Base-by-base conservation (phyloP, 2,113 vertebrate genomes). In the Crotophaga sulcirostris region DNA sequence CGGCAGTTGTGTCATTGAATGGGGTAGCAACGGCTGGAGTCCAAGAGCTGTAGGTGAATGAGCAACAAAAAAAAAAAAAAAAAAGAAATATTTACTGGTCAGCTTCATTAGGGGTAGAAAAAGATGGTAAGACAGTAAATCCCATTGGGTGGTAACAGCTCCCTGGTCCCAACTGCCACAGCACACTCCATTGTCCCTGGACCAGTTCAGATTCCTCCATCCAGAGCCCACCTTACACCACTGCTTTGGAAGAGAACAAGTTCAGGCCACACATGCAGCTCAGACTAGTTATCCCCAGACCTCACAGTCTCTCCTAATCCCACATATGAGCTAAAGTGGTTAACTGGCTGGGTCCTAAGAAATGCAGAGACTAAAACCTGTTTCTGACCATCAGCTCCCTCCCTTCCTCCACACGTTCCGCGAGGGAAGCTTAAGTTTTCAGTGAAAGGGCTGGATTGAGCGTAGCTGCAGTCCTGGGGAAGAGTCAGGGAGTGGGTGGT, bases 21-120 rank as follows among this genome's bases (percentile, higher is more conserved):
- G 97, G 62, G 98, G 98, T 98, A 99, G 97, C 98, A 99, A 97
- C 49, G 99, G 98, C 97, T 99, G 99, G 96, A 99, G 99, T 97
- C 98, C 97, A 97, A 99, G 98, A 93, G 98, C 98, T 93, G 98
- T 98, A 97, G 99, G 98, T 76, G 99, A 98, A 95, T 99, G 99
- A 94, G 99, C 99, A 99, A 98, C 58, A 97, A 97, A 93, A 97
- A 97, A 42, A 42, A 42, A 42, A 42, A 42, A 97, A n/a, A n/a
- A 47, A 47, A 19, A 47, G 79, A 98, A 94, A 98, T 25, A 97
- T 89, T 90, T 72, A 68, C 60, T n/a, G 7, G 85, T 98, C 96
- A 98, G 21, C 84, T 93, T 94, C 79, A 69, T 16, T 28, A 6
- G 54, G 85, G 60, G 28, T 44, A 92, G 60, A 58, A 76, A 82